Evolutionary conservation across 2,797 vertebrate genomes (phyloP).

Genomic region (Poeciliopsis gracilis): DNA sequence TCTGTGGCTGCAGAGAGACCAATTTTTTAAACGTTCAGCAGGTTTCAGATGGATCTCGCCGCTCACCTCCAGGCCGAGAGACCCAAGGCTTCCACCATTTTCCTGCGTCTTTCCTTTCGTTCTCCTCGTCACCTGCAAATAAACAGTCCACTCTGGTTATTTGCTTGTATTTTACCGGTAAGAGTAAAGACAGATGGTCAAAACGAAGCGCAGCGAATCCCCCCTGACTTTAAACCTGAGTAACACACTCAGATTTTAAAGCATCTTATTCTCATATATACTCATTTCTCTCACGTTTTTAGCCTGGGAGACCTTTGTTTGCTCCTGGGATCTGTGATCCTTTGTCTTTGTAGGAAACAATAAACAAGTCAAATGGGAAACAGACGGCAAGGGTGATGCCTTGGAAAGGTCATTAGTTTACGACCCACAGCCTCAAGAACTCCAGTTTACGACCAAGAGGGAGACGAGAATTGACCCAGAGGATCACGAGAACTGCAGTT

Average conservation of each 20-base stretch:
- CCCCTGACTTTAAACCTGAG: not conserved
- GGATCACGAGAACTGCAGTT: too few relatives aligned
- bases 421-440: too few relatives aligned
- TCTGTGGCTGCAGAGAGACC: not conserved
- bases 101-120: conserved; percentile 60
- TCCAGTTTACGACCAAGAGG: too few relatives aligned
- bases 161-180: not conserved
- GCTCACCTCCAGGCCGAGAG: conserved; percentile 64
- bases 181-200: not conserved
- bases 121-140: conserved; percentile 65
- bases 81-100: conserved; percentile 81
- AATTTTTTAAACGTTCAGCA: not conserved
- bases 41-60: not conserved
- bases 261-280: too few relatives aligned
- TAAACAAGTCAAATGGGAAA: too few relatives aligned
- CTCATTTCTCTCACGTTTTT: too few relatives aligned
- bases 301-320: too few relatives aligned
- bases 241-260: not conserved
- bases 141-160: conserved; percentile 14
- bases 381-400: too few relatives aligned
- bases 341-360: too few relatives aligned
- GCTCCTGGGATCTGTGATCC: too few relatives aligned
- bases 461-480: too few relatives aligned
- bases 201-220: not conserved
- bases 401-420: too few relatives aligned